A percentile compares a stretch with the other conserved stretches of the same genome.
These are phyloP conservation scores for Zygaena filipendulae DNA, from an alignment of 2,888 invertebrate species.

Conservation along the genomic window DNA sequence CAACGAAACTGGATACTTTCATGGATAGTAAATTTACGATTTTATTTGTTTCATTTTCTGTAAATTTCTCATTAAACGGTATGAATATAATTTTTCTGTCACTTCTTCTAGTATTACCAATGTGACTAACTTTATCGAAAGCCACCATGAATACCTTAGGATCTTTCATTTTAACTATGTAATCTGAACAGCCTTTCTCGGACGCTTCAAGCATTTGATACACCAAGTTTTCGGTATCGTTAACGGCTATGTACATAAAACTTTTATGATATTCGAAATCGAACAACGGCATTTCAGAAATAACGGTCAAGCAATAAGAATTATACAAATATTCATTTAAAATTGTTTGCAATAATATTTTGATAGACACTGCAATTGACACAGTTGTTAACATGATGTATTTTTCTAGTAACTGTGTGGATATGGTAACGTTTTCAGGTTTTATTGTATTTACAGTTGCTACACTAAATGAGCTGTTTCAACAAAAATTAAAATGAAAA, in stretches of 20 bases:
- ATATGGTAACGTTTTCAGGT: no score
- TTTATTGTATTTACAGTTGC: no score
- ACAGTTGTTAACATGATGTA: background rate
- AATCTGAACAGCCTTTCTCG: constrained; percentile 59
- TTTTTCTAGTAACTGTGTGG: no score
- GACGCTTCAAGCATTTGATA: constrained; percentile 32
- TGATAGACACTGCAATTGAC: constrained; percentile 24
- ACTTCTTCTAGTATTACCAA: constrained; percentile 46
- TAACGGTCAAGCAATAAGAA: constrained; percentile 40
- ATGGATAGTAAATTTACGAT: constrained; percentile 31
- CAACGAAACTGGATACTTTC: constrained; percentile 35
- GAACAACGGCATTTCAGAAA: constrained; percentile 32
- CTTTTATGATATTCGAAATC: constrained; percentile 21
- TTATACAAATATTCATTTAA: constrained; percentile 32
- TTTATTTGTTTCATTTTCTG: constrained; percentile 12
- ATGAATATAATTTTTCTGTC: constrained; percentile 51
- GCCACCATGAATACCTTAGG: constrained; percentile 40
- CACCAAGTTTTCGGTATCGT: constrained; percentile 23
- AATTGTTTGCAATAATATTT: constrained; percentile 37
- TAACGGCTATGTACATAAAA: constrained; percentile 27
- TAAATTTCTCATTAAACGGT: constrained; percentile 22
- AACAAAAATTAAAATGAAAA: no score
- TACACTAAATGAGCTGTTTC: no score
- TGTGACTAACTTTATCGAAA: constrained; percentile 42
- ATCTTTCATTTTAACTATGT: constrained; percentile 38